A percentile compares a stretch with the other conserved stretches of the same genome.
Conservation (phyloP, 2,113 vertebrate genomes). For the Chrysemys picta region DNA sequence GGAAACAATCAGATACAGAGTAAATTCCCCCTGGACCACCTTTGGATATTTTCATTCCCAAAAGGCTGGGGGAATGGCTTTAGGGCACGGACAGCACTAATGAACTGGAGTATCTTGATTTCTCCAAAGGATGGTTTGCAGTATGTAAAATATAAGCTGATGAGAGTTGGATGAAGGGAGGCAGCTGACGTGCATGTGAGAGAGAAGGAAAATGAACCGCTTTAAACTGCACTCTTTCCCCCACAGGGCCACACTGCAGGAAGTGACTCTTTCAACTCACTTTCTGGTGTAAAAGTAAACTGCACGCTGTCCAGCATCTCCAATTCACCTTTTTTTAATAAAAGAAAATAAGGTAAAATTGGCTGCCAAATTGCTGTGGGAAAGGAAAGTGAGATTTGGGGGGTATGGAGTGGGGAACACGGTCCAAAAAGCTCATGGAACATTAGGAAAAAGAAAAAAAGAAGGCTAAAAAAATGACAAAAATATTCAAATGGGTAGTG, state of each 20-base stretch:
- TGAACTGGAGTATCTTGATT: background rate
- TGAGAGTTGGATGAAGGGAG: background rate
- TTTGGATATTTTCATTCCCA: background rate
- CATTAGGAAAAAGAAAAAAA: accelerated
- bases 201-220: background rate
- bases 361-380: background rate
- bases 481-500: accelerated
- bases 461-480: accelerated
- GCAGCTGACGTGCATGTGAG: background rate
- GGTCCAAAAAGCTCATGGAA: background rate
- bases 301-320: background rate
- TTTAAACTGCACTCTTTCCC: background rate
- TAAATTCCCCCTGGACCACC: background rate
- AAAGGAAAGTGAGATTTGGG: background rate
- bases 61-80: background rate
- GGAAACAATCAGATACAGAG: background rate
- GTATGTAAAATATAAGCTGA: background rate
- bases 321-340: too few relatives aligned
- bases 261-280: background rate
- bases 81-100: background rate
- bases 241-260: too few relatives aligned
- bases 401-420: background rate
- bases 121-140: background rate
- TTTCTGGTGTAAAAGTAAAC: background rate
- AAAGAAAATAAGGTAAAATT: background rate